phyloP scores from a whole-genome alignment of 2,888 invertebrate genomes.

The Acanthosepion esculentum region DNA sequence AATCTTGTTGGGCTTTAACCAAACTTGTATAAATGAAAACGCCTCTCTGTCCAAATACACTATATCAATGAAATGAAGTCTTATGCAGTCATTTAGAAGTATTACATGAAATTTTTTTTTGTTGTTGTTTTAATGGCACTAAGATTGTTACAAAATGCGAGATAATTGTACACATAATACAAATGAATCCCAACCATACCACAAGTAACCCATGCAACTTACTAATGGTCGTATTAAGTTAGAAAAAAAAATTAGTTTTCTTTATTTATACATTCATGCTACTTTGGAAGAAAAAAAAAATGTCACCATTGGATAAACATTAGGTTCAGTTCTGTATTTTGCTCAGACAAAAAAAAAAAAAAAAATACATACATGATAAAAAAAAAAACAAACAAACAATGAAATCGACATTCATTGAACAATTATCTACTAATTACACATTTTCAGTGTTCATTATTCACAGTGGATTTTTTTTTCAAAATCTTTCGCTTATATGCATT shows the following conservation, averaged over 20 bases:
- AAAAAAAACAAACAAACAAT: not conserved
- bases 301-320: constrained; percentile 22
- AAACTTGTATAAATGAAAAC: not conserved
- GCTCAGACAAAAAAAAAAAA: not conserved
- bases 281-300: constrained; percentile 33
- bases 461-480: not conserved
- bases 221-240: not conserved
- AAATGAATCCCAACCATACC: constrained; percentile 4
- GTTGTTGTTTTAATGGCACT: not conserved
- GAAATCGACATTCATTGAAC: constrained; percentile 5
- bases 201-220: not conserved
- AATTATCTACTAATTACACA: not conserved
- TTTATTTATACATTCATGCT: not conserved
- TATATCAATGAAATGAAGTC: not conserved
- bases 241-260: not conserved
- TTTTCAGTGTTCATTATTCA: not conserved
- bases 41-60: no score
- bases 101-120: not conserved
- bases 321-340: not conserved
- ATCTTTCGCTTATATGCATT: not conserved
- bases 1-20: no score
- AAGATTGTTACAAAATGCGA: not conserved
- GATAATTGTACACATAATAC: constrained; percentile 12
- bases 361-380: not conserved
- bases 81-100: not conserved